phyloP scores from a whole-genome alignment of 2,797 vertebrate species.

The Gallinago nigripennis region DNA sequence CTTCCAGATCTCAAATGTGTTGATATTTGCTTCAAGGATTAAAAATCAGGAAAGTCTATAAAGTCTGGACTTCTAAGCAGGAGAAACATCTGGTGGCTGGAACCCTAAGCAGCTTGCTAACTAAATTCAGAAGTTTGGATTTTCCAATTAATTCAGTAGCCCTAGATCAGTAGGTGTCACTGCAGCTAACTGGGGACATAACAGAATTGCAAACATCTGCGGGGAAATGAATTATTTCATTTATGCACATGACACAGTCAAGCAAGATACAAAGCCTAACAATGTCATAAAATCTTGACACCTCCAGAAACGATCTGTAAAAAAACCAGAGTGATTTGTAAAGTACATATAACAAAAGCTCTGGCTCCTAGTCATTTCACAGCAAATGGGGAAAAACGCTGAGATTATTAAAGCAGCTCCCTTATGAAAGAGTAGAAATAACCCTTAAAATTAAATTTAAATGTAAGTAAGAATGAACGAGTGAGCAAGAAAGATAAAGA shows the following conservation, averaged over 20 bases:
- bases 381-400: conserved; percentile 43
- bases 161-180: conserved; percentile 48
- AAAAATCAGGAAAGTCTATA: conserved; percentile 64
- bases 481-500: conserved; percentile 79
- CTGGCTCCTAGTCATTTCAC: conserved; percentile 35
- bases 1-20: conserved; percentile 71
- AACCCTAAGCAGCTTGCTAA: conserved; percentile 38
- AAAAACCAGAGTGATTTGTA: conserved; percentile 21
- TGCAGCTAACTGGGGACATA: conserved; percentile 30
- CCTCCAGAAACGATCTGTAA: conserved; percentile 20
- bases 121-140: conserved; percentile 62
- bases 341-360: conserved; percentile 43
- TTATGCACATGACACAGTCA: background rate
- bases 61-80: conserved; percentile 61
- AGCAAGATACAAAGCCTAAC: conserved; percentile 17
- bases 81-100: conserved; percentile 71
- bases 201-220: conserved; percentile 33
- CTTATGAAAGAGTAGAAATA: conserved; percentile 43
- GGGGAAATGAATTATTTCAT: no score
- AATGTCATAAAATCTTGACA: conserved; percentile 33
- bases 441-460: conserved; percentile 73
- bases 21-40: conserved; percentile 79
- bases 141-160: conserved; percentile 63
- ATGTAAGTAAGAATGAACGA: conserved; percentile 73
- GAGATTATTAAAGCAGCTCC: conserved; percentile 59